A percentile compares a stretch with the other conserved stretches of the same genome.
Conservation (phyloP, 2,113 vertebrate species). For the Telmatochromis sp. region DNA sequence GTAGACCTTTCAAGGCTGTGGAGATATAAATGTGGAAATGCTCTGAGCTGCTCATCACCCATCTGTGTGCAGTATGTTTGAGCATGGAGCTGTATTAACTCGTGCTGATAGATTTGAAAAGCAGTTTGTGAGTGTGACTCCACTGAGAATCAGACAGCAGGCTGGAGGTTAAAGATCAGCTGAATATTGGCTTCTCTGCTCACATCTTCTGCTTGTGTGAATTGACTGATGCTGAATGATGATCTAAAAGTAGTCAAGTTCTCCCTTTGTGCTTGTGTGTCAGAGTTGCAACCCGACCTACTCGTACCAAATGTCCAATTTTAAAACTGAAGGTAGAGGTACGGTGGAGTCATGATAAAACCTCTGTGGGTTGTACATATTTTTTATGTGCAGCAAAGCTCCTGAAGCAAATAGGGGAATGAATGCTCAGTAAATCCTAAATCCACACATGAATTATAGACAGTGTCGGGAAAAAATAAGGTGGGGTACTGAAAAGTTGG, state of each 20-base stretch:
- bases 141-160: slow-evolving; percentile 20
- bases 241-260: slow-evolving; percentile 15
- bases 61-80: slow-evolving; percentile 17
- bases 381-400: background rate
- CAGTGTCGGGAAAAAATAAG: background rate
- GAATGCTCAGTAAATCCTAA: background rate
- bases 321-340: background rate
- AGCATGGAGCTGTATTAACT: slow-evolving; percentile 23
- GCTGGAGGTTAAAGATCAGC: slow-evolving; percentile 29
- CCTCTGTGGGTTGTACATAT: background rate
- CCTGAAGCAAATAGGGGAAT: background rate
- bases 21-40: slow-evolving; percentile 2
- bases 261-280: background rate
- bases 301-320: background rate
- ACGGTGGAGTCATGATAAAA: background rate
- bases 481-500: background rate
- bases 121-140: slow-evolving; percentile 7
- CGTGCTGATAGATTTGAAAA: slow-evolving; percentile 39
- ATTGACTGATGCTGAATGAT: slow-evolving; percentile 17
- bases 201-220: background rate
- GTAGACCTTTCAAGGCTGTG: background rate
- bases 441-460: background rate
- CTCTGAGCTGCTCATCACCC: background rate
- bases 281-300: background rate
- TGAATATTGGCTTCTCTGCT: background rate